A percentile compares a stretch with the other conserved stretches of the same genome.
Evolutionary conservation across 2,113 vertebrate species (phyloP).

Genomic region (Psophia crepitans): DNA sequence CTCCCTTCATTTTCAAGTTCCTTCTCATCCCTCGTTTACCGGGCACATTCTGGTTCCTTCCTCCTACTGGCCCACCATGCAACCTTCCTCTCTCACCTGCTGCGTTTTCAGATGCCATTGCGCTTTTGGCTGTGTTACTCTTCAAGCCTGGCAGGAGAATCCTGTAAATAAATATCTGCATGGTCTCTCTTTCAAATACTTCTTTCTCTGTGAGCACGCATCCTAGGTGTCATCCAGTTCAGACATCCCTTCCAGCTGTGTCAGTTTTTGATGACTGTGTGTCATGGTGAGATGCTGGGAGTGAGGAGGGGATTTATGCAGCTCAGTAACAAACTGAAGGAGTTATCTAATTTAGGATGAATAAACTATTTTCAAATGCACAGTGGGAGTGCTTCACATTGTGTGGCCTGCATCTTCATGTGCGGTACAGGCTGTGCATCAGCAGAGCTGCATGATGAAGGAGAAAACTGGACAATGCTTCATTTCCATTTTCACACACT

Average conservation of each 20-base stretch:
- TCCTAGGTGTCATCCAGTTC: not conserved
- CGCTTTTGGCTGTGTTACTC: not conserved
- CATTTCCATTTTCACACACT: constrained; percentile 5
- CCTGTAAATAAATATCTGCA: not conserved
- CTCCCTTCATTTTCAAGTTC: not conserved
- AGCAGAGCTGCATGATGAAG: not conserved
- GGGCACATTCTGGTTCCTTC: not conserved
- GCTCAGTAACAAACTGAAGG: not conserved
- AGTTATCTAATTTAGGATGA: constrained; percentile 23
- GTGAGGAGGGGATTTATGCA: not conserved
- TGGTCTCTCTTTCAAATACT: not conserved
- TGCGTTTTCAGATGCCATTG: not conserved
- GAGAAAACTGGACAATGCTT: not conserved
- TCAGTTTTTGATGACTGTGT: not conserved
- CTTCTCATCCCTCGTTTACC: not conserved
- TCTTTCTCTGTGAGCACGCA: not conserved
- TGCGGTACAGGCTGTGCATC: not conserved
- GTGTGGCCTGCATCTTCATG: not conserved
- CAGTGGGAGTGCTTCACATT: not conserved
- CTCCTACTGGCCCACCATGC: not conserved
- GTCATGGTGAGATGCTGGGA: not conserved
- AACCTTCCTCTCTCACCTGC: not conserved
- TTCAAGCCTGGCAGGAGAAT: not conserved
- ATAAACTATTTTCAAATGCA: constrained; percentile 17
- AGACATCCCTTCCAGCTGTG: not conserved